phyloP scores from a whole-genome alignment of 2,797 vertebrate genomes.

The Pithecia hirsuta region DNA sequence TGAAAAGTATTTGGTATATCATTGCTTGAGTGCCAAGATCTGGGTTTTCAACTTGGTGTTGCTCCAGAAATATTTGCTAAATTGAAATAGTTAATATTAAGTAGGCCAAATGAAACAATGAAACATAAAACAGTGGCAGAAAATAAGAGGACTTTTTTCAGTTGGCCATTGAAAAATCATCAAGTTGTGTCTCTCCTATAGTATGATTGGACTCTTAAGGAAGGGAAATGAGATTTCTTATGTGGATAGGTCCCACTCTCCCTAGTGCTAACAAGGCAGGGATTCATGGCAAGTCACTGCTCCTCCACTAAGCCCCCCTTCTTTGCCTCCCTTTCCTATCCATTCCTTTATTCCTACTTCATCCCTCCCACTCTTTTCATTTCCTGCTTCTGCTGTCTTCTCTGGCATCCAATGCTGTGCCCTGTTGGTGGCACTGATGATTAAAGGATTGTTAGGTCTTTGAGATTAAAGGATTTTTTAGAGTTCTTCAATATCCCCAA shows the following conservation, averaged over 20 bases:
- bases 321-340: background rate
- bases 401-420: background rate
- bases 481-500: background rate
- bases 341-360: background rate
- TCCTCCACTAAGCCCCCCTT: background rate
- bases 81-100: background rate
- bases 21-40: background rate
- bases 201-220: background rate
- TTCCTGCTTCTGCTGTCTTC: background rate
- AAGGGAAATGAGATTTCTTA: background rate
- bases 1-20: background rate
- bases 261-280: background rate
- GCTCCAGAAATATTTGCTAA: background rate
- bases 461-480: constrained; percentile 30
- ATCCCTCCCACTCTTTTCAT: background rate
- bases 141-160: background rate
- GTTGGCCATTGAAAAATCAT: background rate
- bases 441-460: background rate
- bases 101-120: background rate
- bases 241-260: background rate
- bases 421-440: background rate
- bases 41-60: background rate
- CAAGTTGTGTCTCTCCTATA: background rate
- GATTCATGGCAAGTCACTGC: background rate
- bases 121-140: background rate